A percentile compares a stretch with the other conserved stretches of the same genome.
Evolutionary conservation across 1,140 invertebrate species (phyloP).

Genomic region (Nomia melanderi): DNA sequence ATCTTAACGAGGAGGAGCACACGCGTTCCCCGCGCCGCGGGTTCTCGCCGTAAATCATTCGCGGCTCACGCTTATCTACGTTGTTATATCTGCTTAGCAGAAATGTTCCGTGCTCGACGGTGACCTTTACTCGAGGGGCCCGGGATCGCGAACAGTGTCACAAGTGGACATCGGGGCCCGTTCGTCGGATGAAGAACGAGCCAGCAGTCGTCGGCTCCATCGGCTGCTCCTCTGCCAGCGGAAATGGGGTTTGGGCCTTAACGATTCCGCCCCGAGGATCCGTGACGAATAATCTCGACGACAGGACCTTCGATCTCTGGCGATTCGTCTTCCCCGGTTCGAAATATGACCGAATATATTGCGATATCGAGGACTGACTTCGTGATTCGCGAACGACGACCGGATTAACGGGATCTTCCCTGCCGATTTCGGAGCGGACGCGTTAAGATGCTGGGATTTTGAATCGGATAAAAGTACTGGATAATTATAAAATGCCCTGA

Average conservation of each 20-base stretch:
- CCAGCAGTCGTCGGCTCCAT: not conserved
- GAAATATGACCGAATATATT: not conserved
- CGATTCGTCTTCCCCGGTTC: not conserved
- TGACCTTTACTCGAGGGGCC: constrained; percentile 31
- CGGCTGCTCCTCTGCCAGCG: not conserved
- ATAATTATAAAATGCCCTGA: too few species aligned
- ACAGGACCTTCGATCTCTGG: constrained; percentile 16
- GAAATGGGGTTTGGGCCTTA: not conserved
- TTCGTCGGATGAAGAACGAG: constrained; percentile 16
- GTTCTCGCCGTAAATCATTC: constrained; percentile 49
- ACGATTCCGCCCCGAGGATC: constrained; percentile 11
- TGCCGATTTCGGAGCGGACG: too few species aligned
- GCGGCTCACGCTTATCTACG: constrained; percentile 46
- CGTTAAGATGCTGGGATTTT: too few species aligned
- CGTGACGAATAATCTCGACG: not conserved
- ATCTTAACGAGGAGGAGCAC: constrained; percentile 53
- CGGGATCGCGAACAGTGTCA: constrained; percentile 18
- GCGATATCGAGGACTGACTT: not conserved
- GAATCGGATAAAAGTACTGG: too few species aligned
- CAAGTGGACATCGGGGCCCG: constrained; percentile 12
- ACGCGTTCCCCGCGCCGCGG: constrained; percentile 13
- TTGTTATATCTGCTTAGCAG: constrained; percentile 53
- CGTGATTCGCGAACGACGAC: not conserved
- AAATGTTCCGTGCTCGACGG: constrained; percentile 10
- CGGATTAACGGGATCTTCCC: not conserved